A percentile compares a stretch with the other conserved stretches of the same genome.
Conservation (phyloP, 1,140 invertebrate species). For the Lethocerus indicus region DNA sequence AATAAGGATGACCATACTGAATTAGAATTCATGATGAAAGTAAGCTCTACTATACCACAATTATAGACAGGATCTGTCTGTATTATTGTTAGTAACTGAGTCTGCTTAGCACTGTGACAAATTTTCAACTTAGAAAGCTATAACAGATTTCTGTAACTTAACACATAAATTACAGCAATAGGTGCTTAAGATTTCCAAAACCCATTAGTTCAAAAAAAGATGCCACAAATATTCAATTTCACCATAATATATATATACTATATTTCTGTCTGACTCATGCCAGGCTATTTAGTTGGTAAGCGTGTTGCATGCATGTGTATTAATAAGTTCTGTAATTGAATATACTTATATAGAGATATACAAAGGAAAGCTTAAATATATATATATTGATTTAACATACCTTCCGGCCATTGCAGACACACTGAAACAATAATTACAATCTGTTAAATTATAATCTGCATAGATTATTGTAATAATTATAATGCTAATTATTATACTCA, state of each 20-base stretch:
- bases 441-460: too few species aligned
- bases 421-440: slow-evolving; percentile 45
- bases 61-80: too few species aligned
- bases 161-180: slow-evolving; percentile 11
- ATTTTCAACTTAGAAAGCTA: too few species aligned
- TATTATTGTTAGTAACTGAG: too few species aligned
- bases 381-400: slow-evolving; percentile 26
- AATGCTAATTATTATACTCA: too few species aligned
- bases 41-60: too few species aligned
- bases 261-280: slow-evolving; percentile 15
- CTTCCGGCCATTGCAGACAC: slow-evolving; percentile 75
- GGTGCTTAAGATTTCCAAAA: slow-evolving; percentile 12
- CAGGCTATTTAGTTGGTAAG: slow-evolving; percentile 20
- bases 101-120: too few species aligned
- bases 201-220: slow-evolving; percentile 12
- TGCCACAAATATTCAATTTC: slow-evolving; percentile 13
- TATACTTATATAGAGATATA: slow-evolving; percentile 13
- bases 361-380: slow-evolving; percentile 7
- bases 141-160: too few species aligned
- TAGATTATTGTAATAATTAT: too few species aligned
- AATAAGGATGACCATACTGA: too few species aligned
- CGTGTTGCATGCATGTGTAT: slow-evolving; percentile 23
- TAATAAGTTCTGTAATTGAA: slow-evolving; percentile 16
- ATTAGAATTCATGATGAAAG: too few species aligned
- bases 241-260: slow-evolving; percentile 9